Base-by-base conservation (phyloP, 2,797 vertebrate species). In the Poecilia wingei region DNA sequence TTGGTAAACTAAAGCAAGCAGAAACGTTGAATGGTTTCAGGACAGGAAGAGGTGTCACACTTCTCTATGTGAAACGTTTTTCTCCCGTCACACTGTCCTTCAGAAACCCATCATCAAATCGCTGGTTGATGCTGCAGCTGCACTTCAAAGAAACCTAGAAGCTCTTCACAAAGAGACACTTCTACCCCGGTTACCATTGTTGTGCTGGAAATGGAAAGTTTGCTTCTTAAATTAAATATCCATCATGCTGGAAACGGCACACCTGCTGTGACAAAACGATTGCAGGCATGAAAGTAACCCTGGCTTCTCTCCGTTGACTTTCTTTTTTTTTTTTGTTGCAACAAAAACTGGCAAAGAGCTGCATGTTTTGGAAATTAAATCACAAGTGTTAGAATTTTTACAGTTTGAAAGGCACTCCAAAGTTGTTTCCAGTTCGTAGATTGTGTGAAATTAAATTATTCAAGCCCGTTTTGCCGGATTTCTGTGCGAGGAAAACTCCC, bases 261-360 rank as follows among this genome's bases (percentile, higher is more conserved):
- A 89, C 82, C 75, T 82, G 82, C 84, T 88, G 85, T 89, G 81
- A 89, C 79, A 75, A 87, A 92, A 77, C 75, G 79, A 87, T 84
- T 85, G 53, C 80, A 43, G 59, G 72, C 77, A 59, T 88, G 81
- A 89, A 90, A 91, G 80, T 75, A 79, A 79, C 84, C 83, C 81
- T 72, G 16, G 3, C 28, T 82, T 81, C 79, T 78, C 74, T 55
- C 28, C 79, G 84, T 85, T 81, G 76, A 33, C 64, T 74, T 79
- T 31, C 31, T 6, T 59, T 31, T 59, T 41, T 41, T 41, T 8
- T 41, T 61, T 59, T 59, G 73, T 39, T 31, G 2, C n/a, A 55
- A 28, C 2, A 3, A 22, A 77, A 85, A 76, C 16, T 73, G 82
- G 84, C 79, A 85, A 87, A 84, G 31, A 70, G 77, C 68, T 59